These are phyloP conservation scores for Natrix natrix DNA, from an alignment of 2,797 vertebrate species.

Conservation along the genomic window DNA sequence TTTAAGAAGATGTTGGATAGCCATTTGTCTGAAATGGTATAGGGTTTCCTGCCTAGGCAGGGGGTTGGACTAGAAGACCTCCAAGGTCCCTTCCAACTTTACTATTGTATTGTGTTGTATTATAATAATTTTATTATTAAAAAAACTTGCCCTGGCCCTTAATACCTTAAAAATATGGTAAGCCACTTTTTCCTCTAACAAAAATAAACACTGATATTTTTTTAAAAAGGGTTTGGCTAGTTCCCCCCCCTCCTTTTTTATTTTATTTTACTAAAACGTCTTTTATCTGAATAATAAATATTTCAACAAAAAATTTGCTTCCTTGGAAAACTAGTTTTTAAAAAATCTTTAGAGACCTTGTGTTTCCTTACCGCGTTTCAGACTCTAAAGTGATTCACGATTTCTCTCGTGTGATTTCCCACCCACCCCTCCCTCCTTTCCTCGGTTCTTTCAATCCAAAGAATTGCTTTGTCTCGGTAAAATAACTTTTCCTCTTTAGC, in stretches of 20 bases:
- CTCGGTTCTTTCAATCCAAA: conserved; percentile 36
- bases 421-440: background rate
- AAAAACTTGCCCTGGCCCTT: background rate
- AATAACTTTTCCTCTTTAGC: conserved; percentile 74
- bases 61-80: too few relatives aligned
- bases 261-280: background rate
- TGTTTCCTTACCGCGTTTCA: conserved; percentile 31
- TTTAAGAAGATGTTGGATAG: too few relatives aligned
- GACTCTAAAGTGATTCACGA: conserved; percentile 50
- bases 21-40: too few relatives aligned
- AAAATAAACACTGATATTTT: conserved; percentile 5
- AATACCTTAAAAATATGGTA: background rate
- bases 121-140: background rate
- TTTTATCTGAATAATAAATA: background rate
- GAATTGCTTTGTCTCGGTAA: conserved; percentile 62
- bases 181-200: background rate
- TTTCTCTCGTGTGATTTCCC: background rate
- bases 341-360: conserved; percentile 5
- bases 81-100: too few relatives aligned
- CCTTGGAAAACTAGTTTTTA: conserved; percentile 48
- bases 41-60: too few relatives aligned
- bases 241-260: background rate
- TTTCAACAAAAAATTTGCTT: conserved; percentile 1
- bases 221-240: background rate
- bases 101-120: too few relatives aligned